Evolutionary conservation across 2,113 vertebrate species (phyloP).

Genomic region (Lamprologus sp.): DNA sequence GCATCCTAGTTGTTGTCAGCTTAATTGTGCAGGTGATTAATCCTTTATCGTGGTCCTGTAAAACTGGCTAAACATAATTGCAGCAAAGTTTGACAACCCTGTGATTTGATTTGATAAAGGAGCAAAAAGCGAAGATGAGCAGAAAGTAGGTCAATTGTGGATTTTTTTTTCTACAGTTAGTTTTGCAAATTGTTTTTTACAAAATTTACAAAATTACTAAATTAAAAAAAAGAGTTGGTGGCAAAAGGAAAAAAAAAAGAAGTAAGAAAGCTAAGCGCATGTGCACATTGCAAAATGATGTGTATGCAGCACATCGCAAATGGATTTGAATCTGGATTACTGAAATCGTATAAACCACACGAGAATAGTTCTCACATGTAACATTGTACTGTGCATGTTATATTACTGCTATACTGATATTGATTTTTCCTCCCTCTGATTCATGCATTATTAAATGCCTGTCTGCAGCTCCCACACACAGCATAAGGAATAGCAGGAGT

Average conservation of each 20-base stretch:
- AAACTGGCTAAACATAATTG: neutral
- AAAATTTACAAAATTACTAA: neutral
- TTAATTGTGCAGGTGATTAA: neutral
- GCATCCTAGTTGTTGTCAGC: neutral
- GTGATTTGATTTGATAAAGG: neutral
- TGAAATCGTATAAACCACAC: neutral
- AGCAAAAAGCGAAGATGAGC: neutral
- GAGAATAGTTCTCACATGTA: slow-evolving; percentile 22
- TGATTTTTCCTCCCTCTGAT: slow-evolving; percentile 33
- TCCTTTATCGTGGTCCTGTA: neutral
- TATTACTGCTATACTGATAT: slow-evolving; percentile 24
- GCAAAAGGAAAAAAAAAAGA: neutral
- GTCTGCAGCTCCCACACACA: slow-evolving; percentile 26
- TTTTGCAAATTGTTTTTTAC: neutral
- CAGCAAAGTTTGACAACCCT: neutral
- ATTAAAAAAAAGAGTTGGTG: neutral
- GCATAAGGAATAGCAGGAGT: neutral
- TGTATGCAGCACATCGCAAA: neutral
- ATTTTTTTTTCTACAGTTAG: neutral
- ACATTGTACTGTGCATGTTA: slow-evolving; percentile 30
- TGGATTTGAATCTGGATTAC: neutral
- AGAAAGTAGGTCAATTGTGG: neutral
- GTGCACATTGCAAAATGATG: neutral
- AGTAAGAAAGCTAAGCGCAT: neutral
- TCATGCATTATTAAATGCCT: slow-evolving; percentile 61